Evolutionary conservation across 2,888 invertebrate genomes (phyloP), one percentile per base, ranked within the genome.

Genomic region (Chloroclystis v-ata): DNA sequence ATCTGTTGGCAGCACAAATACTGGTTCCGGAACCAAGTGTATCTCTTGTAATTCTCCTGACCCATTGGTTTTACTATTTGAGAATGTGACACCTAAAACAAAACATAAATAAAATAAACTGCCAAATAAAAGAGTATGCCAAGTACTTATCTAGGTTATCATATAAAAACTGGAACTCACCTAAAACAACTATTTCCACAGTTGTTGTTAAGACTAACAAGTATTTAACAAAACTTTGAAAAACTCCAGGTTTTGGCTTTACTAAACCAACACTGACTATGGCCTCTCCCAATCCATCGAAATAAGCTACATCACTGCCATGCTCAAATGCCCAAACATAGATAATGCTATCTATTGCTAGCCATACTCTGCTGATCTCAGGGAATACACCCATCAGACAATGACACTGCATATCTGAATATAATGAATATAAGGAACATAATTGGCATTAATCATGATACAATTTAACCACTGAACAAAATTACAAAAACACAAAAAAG

Each of bases 311-410:
- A 89, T 99, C 99, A 52, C 94, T 92, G 39, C 96, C 95, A 81
- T 97, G 94, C 79, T 98, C 97, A 84, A 97, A 99, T 16, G 97
- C 95, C 99, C 99, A 99, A 26, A 98, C 92, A 87, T 97, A 99
- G 61, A 99, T 95, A 83, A 98, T 97, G 65, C 97, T 97, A 75
- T 99, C 99, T 60, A 99, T 96, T 4, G 97, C 96, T 44, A 99
- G 87, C 98, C 98, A 99, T 0, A 98, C 98, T 69, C 99, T 90
- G 43, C 94, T 94, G 59, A 99, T 97, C 78, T 97, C 97, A 47
- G 98, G 95, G 84, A 99, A 98, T 6, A 99, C 88, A 2, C 99
- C 99, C 97, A 99, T 98, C 89, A 95, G 92, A 74, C 97, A 98
- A 71, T 97, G 96, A 61, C 96, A 96, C 82, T 97, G 97, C 90